phyloP scores from a whole-genome alignment of 2,113 vertebrate genomes.

The Sigmodon hispidus region DNA sequence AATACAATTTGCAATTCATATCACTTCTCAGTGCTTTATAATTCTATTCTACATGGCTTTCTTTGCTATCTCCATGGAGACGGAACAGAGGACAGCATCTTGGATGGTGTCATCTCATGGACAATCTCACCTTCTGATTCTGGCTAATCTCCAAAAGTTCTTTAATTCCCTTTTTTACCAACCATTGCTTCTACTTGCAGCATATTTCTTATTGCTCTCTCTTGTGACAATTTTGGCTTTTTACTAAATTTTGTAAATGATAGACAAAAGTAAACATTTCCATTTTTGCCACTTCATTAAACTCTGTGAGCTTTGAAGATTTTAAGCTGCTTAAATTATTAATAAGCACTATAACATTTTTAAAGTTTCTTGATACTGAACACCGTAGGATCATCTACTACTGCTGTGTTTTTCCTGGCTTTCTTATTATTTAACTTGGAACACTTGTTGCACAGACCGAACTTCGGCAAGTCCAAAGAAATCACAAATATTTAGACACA shows the following conservation, averaged over 20 bases:
- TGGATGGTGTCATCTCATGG: conserved; percentile 26
- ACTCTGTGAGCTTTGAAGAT: conserved; percentile 15
- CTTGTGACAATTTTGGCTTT: not conserved
- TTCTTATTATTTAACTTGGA: conserved; percentile 21
- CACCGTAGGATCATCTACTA: not conserved
- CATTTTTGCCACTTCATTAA: conserved; percentile 22
- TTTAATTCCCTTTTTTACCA: not conserved
- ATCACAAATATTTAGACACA: not conserved
- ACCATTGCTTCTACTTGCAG: not conserved
- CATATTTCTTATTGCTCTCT: not conserved
- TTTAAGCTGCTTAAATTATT: not conserved
- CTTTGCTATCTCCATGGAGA: conserved; percentile 30
- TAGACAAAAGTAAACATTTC: not conserved
- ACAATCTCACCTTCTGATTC: conserved; percentile 1
- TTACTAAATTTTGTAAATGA: not conserved
- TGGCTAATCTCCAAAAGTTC: conserved; percentile 5
- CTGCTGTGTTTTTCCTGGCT: not conserved
- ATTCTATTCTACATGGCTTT: conserved; percentile 27
- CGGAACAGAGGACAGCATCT: conserved; percentile 5
- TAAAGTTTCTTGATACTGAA: not conserved
- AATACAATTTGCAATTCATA: conserved; percentile 1
- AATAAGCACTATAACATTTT: not conserved
- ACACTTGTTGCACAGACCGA: conserved; percentile 14
- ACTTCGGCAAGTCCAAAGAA: not conserved
- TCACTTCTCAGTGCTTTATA: not conserved